Percentiles rank a stretch among this genome's conserved stretches.
These are phyloP conservation scores for Drosophila murphyi DNA, from an alignment of 1,140 invertebrate genomes.

Conservation along the genomic window DNA sequence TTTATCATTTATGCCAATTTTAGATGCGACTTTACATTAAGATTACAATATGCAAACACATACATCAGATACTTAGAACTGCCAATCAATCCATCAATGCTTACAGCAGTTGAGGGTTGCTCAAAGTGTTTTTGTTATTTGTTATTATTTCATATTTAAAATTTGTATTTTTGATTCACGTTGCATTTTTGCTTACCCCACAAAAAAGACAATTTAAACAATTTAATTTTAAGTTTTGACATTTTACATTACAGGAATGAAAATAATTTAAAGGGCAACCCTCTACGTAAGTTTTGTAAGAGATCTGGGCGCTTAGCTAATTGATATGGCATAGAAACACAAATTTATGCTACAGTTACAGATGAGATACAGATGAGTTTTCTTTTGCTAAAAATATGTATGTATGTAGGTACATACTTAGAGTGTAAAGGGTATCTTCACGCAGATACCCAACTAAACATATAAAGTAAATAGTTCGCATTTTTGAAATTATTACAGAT, in stretches of 20 bases:
- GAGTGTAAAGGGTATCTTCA: constrained; percentile 20
- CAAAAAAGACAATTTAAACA: too few species aligned
- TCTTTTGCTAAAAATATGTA: constrained; percentile 25
- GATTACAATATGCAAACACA: constrained; percentile 11
- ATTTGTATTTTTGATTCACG: too few species aligned
- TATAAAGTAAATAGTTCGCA: constrained; percentile 51
- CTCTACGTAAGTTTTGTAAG: background rate
- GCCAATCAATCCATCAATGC: constrained; percentile 12
- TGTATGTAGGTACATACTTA: constrained; percentile 21
- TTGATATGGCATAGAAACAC: background rate
- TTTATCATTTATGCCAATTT: constrained; percentile 43
- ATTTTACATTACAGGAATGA: background rate
- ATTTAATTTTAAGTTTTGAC: too few species aligned
- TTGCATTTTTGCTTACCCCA: too few species aligned
- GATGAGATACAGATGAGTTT: constrained; percentile 12
- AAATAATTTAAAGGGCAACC: background rate
- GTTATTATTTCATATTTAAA: background rate
- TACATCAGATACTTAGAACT: constrained; percentile 4
- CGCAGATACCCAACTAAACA: constrained; percentile 16
- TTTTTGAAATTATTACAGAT: constrained; percentile 53
- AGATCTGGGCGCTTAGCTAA: constrained; percentile 9
- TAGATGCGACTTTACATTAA: constrained; percentile 63
- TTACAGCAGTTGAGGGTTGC: constrained; percentile 4
- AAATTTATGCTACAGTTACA: constrained; percentile 14
- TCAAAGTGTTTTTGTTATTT: background rate